Evolutionary conservation across 2,797 vertebrate genomes (phyloP).

Genomic region (Mustela erminea): DNA sequence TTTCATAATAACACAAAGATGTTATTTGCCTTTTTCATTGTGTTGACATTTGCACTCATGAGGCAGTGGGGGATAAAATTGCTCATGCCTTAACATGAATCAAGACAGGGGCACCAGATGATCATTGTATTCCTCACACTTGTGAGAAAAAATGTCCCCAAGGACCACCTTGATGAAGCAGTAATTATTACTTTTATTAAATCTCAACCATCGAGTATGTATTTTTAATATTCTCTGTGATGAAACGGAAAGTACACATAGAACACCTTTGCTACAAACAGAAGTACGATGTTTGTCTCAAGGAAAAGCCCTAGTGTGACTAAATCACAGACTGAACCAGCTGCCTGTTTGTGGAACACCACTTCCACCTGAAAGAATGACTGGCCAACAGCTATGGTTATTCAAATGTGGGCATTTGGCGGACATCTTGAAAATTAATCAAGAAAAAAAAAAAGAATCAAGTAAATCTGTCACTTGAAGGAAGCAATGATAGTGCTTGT

Average conservation of each 20-base stretch:
- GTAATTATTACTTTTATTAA: constrained; percentile 39
- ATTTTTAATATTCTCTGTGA: not conserved
- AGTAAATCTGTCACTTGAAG: not conserved
- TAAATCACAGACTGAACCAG: not conserved
- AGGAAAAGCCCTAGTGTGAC: not conserved
- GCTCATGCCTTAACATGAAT: not conserved
- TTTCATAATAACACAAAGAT: constrained; percentile 29
- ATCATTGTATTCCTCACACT: not conserved
- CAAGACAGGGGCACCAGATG: not conserved
- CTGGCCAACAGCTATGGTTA: not conserved
- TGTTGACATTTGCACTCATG: not conserved
- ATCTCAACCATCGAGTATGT: not conserved
- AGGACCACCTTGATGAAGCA: constrained; percentile 19
- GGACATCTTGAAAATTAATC: constrained; percentile 7
- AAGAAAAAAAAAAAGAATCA: not conserved
- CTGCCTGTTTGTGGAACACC: not conserved
- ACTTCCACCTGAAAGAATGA: not conserved
- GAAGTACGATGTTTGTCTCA: not conserved
- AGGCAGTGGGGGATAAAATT: not conserved
- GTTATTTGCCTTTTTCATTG: not conserved
- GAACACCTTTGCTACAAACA: not conserved
- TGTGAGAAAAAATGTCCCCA: not conserved
- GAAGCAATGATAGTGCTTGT: not conserved
- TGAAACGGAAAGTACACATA: not conserved
- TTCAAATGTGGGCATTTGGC: not conserved